Percentiles rank a stretch among this genome's conserved stretches.
Evolutionary conservation across 1,140 invertebrate species (phyloP).

Genomic region (Drosophila neocordata): DNA sequence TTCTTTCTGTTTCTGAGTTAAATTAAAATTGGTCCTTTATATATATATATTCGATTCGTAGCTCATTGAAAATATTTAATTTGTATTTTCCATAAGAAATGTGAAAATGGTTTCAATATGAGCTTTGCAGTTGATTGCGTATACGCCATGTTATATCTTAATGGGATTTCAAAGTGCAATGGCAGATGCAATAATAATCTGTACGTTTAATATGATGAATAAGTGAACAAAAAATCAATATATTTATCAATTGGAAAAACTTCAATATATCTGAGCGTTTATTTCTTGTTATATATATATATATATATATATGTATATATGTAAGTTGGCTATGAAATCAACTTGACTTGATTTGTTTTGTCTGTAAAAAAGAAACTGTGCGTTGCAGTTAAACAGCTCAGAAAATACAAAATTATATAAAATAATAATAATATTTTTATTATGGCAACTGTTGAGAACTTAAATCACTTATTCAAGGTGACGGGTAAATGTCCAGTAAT

Average conservation of each 20-base stretch:
- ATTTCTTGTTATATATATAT: neutral
- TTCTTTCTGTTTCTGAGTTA: too few species aligned
- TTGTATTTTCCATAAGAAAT: too few species aligned
- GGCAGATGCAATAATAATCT: neutral
- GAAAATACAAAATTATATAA: neutral
- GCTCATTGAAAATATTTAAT: too few species aligned
- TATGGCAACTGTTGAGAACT: constrained; percentile 2
- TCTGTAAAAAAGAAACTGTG: neutral
- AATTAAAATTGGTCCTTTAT: too few species aligned
- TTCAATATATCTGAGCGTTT: neutral
- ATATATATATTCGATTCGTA: too few species aligned
- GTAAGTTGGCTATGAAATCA: neutral
- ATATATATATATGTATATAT: neutral
- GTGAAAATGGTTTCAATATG: too few species aligned
- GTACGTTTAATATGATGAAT: neutral
- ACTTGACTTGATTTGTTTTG: neutral
- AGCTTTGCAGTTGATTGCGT: neutral
- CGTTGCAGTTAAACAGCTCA: neutral
- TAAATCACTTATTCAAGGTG: neutral
- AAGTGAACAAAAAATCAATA: neutral
- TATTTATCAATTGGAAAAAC: too few species aligned
- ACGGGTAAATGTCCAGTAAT: neutral
- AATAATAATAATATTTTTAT: neutral
- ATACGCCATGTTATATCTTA: neutral
- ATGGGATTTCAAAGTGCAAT: neutral